These are phyloP conservation scores for Alces alces DNA, from an alignment of 2,113 vertebrate genomes.

Conservation along the genomic window DNA sequence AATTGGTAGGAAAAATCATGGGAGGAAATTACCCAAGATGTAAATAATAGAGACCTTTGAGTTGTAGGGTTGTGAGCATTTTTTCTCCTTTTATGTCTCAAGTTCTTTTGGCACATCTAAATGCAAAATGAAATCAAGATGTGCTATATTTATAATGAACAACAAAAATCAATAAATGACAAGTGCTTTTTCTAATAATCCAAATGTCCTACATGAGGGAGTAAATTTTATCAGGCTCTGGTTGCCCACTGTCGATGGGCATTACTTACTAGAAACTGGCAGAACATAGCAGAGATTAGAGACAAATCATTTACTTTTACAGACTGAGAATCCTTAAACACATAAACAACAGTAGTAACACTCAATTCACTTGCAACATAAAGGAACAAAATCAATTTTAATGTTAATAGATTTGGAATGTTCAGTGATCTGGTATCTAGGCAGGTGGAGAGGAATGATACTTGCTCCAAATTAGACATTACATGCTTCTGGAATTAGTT, in stretches of 20 bases:
- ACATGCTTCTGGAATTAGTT: not conserved
- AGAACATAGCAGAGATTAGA: not conserved
- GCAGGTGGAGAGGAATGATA: not conserved
- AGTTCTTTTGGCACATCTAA: not conserved
- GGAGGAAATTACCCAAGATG: not conserved
- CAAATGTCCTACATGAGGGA: not conserved
- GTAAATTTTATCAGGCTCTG: not conserved
- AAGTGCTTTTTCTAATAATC: not conserved
- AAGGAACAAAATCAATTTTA: not conserved
- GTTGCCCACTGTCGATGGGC: not conserved
- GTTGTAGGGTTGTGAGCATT: not conserved
- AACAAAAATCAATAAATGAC: not conserved
- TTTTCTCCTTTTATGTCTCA: not conserved
- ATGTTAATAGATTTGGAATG: not conserved
- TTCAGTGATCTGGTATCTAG: not conserved
- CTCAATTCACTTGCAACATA: not conserved
- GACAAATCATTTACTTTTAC: not conserved
- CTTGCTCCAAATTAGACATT: not conserved
- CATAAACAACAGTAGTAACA: not conserved
- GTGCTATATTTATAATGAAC: not conserved
- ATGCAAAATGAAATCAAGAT: not conserved
- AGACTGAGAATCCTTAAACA: not conserved
- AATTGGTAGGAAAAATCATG: not conserved
- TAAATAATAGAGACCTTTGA: not conserved
- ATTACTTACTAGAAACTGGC: not conserved